A percentile compares a stretch with the other conserved stretches of the same genome.
Evolutionary conservation across 2,113 vertebrate genomes (phyloP).

Genomic region (Gymnocephalus cernua): DNA sequence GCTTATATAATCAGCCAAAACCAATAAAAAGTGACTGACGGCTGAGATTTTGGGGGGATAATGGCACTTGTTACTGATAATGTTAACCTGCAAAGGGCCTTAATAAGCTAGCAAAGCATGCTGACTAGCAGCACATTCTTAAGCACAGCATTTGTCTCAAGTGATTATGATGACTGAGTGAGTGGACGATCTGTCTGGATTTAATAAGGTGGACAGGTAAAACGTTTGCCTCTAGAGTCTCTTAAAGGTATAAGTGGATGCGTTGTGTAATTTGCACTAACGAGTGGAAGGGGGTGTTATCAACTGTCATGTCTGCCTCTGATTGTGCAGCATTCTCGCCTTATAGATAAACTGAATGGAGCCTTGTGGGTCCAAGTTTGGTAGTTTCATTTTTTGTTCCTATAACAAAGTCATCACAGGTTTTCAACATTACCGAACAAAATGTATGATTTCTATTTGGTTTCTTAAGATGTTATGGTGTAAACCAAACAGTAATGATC

Average conservation of each 20-base stretch:
- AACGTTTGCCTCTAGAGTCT: conserved; percentile 55
- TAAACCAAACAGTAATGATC: neutral
- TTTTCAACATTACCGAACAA: neutral
- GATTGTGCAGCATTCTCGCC: neutral
- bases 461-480: neutral
- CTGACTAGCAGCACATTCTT: conserved; percentile 19
- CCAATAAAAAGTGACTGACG: neutral
- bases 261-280: conserved; percentile 60
- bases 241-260: conserved; percentile 53
- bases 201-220: conserved; percentile 68
- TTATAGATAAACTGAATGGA: neutral
- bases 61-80: neutral
- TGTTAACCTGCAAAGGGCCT: neutral
- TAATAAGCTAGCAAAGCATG: neutral
- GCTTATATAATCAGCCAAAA: neutral
- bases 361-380: neutral
- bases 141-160: conserved; percentile 15
- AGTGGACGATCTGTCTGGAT: conserved; percentile 38
- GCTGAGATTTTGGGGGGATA: neutral
- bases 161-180: conserved; percentile 36
- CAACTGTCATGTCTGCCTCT: conserved; percentile 4
- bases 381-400: neutral
- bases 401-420: neutral
- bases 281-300: conserved; percentile 26
- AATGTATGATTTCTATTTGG: neutral